phyloP scores from a whole-genome alignment of 1,140 invertebrate species.

The Pentalonia nigronervosa region DNA sequence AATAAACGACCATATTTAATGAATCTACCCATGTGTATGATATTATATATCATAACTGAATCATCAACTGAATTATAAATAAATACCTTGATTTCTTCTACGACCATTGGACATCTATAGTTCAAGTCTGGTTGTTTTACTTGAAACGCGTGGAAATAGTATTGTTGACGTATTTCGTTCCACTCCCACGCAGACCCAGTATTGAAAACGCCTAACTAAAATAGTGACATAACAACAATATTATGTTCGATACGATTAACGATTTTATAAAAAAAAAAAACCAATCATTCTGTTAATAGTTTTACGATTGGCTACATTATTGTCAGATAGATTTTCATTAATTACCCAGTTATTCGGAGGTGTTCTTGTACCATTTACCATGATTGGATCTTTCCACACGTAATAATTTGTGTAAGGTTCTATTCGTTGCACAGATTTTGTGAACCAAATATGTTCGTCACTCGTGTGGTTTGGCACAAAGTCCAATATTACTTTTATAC shows the following conservation, averaged over 20 bases:
- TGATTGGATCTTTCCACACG: constrained; percentile 73
- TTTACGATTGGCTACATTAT: too few species aligned
- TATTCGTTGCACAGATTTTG: constrained; percentile 70
- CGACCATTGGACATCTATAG: constrained; percentile 70
- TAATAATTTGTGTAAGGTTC: constrained; percentile 78
- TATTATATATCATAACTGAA: too few species aligned
- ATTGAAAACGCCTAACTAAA: constrained; percentile 71
- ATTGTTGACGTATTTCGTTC: constrained; percentile 72
- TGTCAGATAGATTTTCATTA: neutral
- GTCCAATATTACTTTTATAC: constrained; percentile 81
- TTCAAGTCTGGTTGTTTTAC: constrained; percentile 80
- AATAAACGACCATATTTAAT: too few species aligned
- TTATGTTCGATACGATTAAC: too few species aligned
- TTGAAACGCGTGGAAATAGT: constrained; percentile 78
- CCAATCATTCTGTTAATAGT: neutral
- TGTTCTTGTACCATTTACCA: constrained; percentile 63
- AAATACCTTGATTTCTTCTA: constrained; percentile 70
- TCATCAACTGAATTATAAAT: too few species aligned
- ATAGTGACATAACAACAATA: neutral
- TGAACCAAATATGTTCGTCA: constrained; percentile 80
- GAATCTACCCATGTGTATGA: too few species aligned
- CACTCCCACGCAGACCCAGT: constrained; percentile 78
- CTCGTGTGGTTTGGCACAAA: constrained; percentile 88
- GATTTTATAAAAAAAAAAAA: neutral
- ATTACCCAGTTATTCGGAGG: constrained; percentile 71